These are phyloP conservation scores for Furcifer pardalis DNA, from an alignment of 2,797 vertebrate genomes.

Conservation along the genomic window DNA sequence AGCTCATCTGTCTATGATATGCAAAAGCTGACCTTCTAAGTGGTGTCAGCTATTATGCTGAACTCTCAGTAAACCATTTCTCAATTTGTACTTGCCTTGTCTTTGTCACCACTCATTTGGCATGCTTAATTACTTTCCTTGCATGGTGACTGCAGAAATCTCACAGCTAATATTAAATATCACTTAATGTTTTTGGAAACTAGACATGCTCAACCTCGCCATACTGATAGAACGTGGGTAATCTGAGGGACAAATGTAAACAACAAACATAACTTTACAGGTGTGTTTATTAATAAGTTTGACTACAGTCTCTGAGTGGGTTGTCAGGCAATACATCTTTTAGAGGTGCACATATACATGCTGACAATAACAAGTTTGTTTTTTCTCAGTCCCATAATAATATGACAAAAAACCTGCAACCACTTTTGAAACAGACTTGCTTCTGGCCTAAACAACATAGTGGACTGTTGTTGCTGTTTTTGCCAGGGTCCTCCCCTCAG, in stretches of 20 bases:
- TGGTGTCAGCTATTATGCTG: not conserved
- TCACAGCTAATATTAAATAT: conserved; percentile 34
- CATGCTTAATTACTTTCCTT: conserved; percentile 22
- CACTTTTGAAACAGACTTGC: not conserved
- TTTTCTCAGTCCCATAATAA: not conserved
- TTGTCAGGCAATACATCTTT: not conserved
- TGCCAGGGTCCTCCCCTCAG: too few species aligned
- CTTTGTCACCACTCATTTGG: conserved; percentile 15
- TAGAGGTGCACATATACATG: not conserved
- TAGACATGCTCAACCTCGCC: conserved; percentile 40
- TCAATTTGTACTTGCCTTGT: not conserved
- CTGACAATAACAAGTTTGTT: not conserved
- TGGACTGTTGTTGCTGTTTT: too few species aligned
- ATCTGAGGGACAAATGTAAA: not conserved
- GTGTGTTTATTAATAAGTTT: not conserved
- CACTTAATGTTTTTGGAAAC: conserved; percentile 39
- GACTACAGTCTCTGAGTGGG: not conserved
- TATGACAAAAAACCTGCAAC: not conserved
- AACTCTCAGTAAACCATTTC: conserved; percentile 1
- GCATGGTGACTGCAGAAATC: conserved; percentile 1
- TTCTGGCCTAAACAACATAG: not conserved
- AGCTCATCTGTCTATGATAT: conserved; percentile 7
- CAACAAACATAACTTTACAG: not conserved
- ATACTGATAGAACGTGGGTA: conserved; percentile 33
- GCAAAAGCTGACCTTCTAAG: conserved; percentile 31